Base-by-base conservation (phyloP, 2,888 invertebrate genomes). In the Tachina lurida region DNA sequence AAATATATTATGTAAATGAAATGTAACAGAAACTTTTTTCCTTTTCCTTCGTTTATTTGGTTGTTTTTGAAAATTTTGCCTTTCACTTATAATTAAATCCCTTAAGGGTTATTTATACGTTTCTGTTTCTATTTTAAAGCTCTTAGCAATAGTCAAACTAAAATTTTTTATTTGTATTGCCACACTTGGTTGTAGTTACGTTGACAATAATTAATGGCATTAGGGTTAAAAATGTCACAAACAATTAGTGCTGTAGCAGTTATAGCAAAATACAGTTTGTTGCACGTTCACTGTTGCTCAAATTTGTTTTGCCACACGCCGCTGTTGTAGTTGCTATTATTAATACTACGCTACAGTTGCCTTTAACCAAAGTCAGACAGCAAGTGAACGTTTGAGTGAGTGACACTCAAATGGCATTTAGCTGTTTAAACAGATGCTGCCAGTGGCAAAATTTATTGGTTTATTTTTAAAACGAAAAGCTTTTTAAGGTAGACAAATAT, bases 141-240 rank as follows among this genome's bases (percentile, higher is more conserved):
- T 22, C 41, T 60, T 39, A 19, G 67, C 47, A 70, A 71, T 60
- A 70, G 41, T 5, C 39, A 58, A 8, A 31, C 9, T 15, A 43
- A 49, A 49, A 31, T 54, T 45, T 65, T 22, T 67, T 17, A 49
- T 65, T 56, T 22, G 58, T 17, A 49, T 58, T 67, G 56, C 22
- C 65, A 47, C 62, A 75, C 62, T 65, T 49, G 65, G 47, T 49
- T 60, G 74, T 81, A 56, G 67, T 75, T 85, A 81, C 75, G 84
- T 68, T 85, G 65, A 81, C 77, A 74, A 81, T 85, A 81, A 85
- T 84, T 80, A 84, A 76, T 84, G 62, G 60, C 49, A 47, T 54
- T 74, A 77, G 62, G 80, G 79, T 77, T 80, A 80, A 80, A 86
- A 84, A 76, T 86, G 86, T 68, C 83, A 86, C 77, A 76, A 84